phyloP scores from a whole-genome alignment of 2,888 invertebrate species.

The Venustoraphidia nigricollis region DNA sequence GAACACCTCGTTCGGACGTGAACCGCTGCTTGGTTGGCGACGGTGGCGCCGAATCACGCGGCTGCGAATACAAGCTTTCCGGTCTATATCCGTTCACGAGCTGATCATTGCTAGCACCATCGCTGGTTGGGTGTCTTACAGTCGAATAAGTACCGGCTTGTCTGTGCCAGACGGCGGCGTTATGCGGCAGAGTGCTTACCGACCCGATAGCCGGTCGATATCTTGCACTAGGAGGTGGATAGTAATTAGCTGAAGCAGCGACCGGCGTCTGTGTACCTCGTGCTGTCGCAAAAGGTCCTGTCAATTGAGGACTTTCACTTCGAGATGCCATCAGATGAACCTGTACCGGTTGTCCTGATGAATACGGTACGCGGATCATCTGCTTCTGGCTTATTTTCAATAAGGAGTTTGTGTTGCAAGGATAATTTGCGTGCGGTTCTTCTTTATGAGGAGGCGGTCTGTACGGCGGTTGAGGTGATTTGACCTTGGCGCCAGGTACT shows the following conservation, averaged over 20 bases:
- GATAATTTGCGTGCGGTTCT: slow-evolving; percentile 20
- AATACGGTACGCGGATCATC: slow-evolving; percentile 17
- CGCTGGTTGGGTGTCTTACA: neutral
- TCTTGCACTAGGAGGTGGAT: neutral
- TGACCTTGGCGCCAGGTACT: neutral
- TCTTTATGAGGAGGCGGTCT: slow-evolving; percentile 12
- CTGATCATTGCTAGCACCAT: slow-evolving; percentile 21
- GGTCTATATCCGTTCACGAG: slow-evolving; percentile 18
- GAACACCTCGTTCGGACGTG: slow-evolving; percentile 48
- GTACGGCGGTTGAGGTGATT: slow-evolving; percentile 21
- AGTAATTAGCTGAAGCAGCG: slow-evolving; percentile 6
- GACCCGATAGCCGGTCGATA: slow-evolving; percentile 21
- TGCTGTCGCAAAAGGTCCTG: slow-evolving; percentile 24
- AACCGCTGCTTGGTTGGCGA: slow-evolving; percentile 34
- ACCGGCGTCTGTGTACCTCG: slow-evolving; percentile 25
- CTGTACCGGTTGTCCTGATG: slow-evolving; percentile 13
- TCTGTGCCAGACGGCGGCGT: slow-evolving; percentile 17
- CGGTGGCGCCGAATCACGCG: slow-evolving; percentile 29
- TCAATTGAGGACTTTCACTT: slow-evolving; percentile 24
- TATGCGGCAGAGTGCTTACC: slow-evolving; percentile 11
- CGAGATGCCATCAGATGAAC: slow-evolving; percentile 21
- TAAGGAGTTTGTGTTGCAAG: slow-evolving; percentile 12
- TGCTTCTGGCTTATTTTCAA: slow-evolving; percentile 14
- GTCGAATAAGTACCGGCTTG: slow-evolving; percentile 16
- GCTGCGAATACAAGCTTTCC: slow-evolving; percentile 14